phyloP scores from a whole-genome alignment of 2,797 vertebrate genomes.

The Myioborus melanocephalus region DNA sequence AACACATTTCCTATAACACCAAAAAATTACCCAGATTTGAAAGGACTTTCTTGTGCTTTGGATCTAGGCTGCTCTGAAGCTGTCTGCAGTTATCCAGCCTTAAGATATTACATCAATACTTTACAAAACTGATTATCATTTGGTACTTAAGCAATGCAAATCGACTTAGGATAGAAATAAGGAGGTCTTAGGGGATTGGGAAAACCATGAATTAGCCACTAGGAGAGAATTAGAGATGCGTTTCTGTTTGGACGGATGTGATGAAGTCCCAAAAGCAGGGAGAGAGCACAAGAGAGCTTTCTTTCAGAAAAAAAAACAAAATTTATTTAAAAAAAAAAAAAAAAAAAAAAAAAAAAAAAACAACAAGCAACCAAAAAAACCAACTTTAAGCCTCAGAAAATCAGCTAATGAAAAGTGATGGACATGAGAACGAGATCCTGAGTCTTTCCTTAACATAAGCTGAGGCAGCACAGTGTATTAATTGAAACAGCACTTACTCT shows the following conservation, averaged over 20 bases:
- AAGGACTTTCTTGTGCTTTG: background rate
- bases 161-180: slow-evolving; percentile 44
- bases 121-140: slow-evolving; percentile 39
- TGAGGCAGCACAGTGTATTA: background rate
- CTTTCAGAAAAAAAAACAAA: background rate
- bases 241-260: background rate
- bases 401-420: slow-evolving; percentile 11
- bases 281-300: background rate
- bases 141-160: slow-evolving; percentile 34
- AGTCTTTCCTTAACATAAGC: background rate
- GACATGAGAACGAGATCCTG: background rate
- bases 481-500: background rate
- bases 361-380: accelerated
- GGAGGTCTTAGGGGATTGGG: slow-evolving; percentile 24
- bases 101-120: slow-evolving; percentile 11
- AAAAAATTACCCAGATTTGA: background rate
- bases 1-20: background rate
- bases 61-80: background rate
- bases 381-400: slow-evolving; percentile 17
- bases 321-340: background rate
- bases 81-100: background rate
- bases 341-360: background rate
- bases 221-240: slow-evolving; percentile 16
- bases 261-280: background rate
- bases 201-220: slow-evolving; percentile 3